Conservation (phyloP, 2,797 vertebrate species). For the Sebastes steindachneri region DNA sequence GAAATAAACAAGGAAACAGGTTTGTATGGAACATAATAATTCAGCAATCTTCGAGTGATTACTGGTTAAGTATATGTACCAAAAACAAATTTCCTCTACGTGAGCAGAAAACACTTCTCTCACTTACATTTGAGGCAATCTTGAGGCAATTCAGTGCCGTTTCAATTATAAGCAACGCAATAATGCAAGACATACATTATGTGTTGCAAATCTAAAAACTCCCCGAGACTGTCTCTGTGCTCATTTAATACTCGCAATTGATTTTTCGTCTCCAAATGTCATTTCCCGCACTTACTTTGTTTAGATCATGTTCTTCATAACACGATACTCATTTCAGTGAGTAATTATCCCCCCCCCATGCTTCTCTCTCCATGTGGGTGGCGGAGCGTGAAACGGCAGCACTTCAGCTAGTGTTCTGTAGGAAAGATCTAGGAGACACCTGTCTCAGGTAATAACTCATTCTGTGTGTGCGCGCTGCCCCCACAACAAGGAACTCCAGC, state of each 20-base stretch:
- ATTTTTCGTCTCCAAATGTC: constrained; percentile 36
- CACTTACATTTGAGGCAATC: background rate
- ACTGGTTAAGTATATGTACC: background rate
- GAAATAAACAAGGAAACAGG: constrained; percentile 17
- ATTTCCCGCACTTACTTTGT: constrained; percentile 46
- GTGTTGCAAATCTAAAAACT: background rate
- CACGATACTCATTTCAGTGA: constrained; percentile 60
- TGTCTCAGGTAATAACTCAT: constrained; percentile 76
- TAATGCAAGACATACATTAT: background rate
- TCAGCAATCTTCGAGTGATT: background rate
- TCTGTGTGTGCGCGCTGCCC: constrained; percentile 11
- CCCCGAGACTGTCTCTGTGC: constrained; percentile 5
- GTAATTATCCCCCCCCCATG: constrained; percentile 73
- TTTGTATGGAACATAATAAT: constrained; percentile 15
- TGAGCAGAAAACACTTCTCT: background rate
- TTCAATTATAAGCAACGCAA: background rate
- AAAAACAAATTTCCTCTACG: background rate
- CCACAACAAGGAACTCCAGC: constrained; percentile 1
- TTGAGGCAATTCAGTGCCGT: background rate
- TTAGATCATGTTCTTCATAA: constrained; percentile 54
- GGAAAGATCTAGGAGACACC: constrained; percentile 68
- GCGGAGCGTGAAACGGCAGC: constrained; percentile 70
- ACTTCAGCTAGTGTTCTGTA: constrained; percentile 49
- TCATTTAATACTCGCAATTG: constrained; percentile 33
- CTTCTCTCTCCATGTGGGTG: constrained; percentile 55